phyloP scores from a whole-genome alignment of 2,888 invertebrate genomes.

The Strigamia crassipes region DNA sequence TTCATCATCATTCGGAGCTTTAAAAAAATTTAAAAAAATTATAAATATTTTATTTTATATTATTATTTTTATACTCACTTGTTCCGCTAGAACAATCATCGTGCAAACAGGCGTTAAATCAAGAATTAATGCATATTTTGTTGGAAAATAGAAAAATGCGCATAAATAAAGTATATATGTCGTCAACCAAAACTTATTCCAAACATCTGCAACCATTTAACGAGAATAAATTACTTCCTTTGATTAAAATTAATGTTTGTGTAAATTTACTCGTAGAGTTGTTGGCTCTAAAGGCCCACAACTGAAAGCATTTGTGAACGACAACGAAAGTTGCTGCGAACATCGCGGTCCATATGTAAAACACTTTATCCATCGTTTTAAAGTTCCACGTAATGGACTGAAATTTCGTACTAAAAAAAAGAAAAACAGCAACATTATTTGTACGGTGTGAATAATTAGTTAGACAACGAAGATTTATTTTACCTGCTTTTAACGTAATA shows the following conservation, averaged over 20 bases:
- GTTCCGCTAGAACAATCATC: background rate
- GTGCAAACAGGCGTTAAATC: background rate
- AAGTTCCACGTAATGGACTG: background rate
- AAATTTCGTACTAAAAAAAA: background rate
- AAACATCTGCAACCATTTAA: background rate
- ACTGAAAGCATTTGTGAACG: background rate
- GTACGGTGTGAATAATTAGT: too few relatives aligned
- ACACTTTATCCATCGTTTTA: background rate
- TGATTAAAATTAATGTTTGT: background rate
- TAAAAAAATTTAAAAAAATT: background rate
- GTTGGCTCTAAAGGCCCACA: background rate
- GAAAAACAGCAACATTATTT: background rate
- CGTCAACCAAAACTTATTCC: slow-evolving; percentile 53
- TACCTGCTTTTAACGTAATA: background rate
- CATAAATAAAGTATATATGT: slow-evolving; percentile 57
- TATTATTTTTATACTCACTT: background rate
- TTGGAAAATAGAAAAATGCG: slow-evolving; percentile 59
- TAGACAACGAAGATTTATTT: too few relatives aligned
- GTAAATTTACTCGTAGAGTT: background rate
- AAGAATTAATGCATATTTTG: background rate
- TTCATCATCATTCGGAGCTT: slow-evolving; percentile 1
- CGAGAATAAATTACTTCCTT: background rate
- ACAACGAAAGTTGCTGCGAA: background rate
- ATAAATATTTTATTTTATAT: background rate
- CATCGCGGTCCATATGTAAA: background rate